Percentiles rank a stretch among this genome's conserved stretches.
These are phyloP conservation scores for Nycticebus coucang DNA, from an alignment of 2,113 vertebrate genomes.

Conservation along the genomic window DNA sequence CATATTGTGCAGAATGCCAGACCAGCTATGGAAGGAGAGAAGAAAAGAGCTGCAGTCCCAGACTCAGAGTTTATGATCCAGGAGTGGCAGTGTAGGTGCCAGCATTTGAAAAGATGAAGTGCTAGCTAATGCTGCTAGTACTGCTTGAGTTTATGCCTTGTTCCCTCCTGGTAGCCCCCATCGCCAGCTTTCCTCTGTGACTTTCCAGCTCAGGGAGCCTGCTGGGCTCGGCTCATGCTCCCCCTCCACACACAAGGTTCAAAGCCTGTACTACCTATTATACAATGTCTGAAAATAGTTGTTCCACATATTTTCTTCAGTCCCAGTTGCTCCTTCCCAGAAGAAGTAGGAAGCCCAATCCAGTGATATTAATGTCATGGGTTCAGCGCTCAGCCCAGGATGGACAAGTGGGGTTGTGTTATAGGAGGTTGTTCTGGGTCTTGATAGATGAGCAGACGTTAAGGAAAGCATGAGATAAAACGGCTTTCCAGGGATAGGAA, in stretches of 20 bases:
- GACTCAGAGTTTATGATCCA: neutral
- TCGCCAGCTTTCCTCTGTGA: no score
- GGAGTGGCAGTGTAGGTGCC: neutral
- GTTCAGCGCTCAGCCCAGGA: neutral
- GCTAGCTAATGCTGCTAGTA: neutral
- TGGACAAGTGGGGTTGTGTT: neutral
- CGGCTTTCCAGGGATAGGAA: neutral
- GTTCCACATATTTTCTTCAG: neutral
- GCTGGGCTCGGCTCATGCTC: fast-evolving
- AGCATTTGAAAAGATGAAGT: neutral
- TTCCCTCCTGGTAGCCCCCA: neutral
- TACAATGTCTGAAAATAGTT: neutral
- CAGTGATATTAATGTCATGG: fast-evolving
- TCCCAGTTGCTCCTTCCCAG: neutral
- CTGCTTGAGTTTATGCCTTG: neutral
- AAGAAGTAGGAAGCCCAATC: neutral
- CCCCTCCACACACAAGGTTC: neutral
- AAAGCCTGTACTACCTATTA: neutral
- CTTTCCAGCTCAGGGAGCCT: neutral
- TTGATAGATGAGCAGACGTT: neutral
- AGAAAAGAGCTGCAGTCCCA: neutral
- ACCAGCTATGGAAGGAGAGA: neutral
- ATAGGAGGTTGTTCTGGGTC: neutral
- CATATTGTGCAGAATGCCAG: neutral
- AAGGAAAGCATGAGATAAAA: neutral